phyloP scores from a whole-genome alignment of 2,888 invertebrate species.

The Sesia bembeciformis region DNA sequence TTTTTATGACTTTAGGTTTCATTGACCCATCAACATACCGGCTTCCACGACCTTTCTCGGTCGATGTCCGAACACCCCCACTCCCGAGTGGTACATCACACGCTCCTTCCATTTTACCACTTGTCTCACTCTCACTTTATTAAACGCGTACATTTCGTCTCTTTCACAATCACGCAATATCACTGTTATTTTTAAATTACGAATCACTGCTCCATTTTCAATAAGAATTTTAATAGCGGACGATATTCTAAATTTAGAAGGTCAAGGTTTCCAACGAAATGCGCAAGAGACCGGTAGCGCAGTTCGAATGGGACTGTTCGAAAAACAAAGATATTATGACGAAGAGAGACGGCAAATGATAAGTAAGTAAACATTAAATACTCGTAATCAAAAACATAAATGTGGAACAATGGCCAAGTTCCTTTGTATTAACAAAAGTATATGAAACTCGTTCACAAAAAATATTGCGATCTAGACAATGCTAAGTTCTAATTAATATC shows the following conservation, averaged over 20 bases:
- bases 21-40: constrained; percentile 23
- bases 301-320: constrained; percentile 26
- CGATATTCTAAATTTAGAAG: neutral
- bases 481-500: no score
- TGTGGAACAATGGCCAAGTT: no score
- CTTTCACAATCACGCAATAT: neutral
- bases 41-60: constrained; percentile 43
- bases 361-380: constrained; percentile 3
- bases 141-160: constrained; percentile 34
- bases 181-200: neutral
- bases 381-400: no score
- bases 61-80: constrained; percentile 76
- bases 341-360: constrained; percentile 1
- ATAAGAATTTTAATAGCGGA: neutral
- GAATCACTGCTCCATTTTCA: neutral
- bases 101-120: constrained; percentile 35
- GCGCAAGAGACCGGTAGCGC: constrained; percentile 42
- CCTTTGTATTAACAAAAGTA: no score
- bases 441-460: no score
- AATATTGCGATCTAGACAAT: no score
- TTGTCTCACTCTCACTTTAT: constrained; percentile 40
- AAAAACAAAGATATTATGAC: constrained; percentile 1
- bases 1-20: neutral
- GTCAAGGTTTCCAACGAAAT: constrained; percentile 10
- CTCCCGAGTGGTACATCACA: constrained; percentile 56